Conservation (phyloP, 2,888 invertebrate species). For the Rotaria macrura region DNA sequence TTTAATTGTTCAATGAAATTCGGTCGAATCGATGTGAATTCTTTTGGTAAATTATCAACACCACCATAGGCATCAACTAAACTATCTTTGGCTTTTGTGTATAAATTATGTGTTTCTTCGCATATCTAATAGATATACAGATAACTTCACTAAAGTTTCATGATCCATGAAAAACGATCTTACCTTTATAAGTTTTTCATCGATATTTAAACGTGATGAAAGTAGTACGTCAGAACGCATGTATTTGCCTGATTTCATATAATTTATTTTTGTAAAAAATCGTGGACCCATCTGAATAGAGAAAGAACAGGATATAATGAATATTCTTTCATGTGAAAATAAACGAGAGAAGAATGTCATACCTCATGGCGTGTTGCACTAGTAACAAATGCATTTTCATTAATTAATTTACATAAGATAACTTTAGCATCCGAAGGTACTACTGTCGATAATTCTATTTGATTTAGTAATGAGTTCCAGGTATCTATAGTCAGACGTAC, state of each 20-base stretch:
- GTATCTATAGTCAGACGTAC: not conserved
- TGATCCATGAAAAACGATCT: too few species aligned
- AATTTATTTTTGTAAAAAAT: not conserved
- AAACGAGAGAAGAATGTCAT: not conserved
- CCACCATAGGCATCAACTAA: not conserved
- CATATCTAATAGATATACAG: too few species aligned
- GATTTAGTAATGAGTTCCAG: not conserved
- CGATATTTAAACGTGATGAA: conserved; percentile 15
- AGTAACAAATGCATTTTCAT: not conserved
- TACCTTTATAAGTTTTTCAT: not conserved
- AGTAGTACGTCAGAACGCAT: conserved; percentile 1
- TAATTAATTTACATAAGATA: not conserved
- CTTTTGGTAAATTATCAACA: not conserved
- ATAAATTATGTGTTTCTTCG: conserved; percentile 21
- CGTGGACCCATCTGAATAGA: not conserved
- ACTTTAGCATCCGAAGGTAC: not conserved
- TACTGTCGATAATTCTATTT: not conserved
- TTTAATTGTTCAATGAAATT: conserved; percentile 21
- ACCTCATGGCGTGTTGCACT: conserved; percentile 7
- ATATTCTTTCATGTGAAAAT: too few species aligned
- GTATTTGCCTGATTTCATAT: conserved; percentile 4
- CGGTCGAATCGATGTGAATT: not conserved
- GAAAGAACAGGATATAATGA: not conserved
- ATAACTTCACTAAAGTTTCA: too few species aligned
- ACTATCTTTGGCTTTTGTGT: conserved; percentile 18